phyloP scores from a whole-genome alignment of 92 coral and sea anemone genomes.

The Porites rus region DNA sequence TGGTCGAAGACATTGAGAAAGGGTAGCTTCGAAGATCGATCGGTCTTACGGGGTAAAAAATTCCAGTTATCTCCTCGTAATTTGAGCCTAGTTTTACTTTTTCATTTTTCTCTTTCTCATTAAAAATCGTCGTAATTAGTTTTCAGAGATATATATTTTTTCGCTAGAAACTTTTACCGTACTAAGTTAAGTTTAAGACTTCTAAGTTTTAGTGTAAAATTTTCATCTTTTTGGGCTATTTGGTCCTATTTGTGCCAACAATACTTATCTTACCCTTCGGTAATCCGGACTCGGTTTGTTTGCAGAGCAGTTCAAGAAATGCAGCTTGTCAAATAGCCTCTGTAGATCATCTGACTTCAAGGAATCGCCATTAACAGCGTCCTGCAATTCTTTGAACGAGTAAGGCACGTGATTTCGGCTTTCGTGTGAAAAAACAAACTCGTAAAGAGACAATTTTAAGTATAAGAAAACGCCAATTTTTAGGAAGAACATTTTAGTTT shows the following conservation, averaged over 20 bases:
- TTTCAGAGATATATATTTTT: too few species aligned
- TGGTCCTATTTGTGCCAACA: neutral
- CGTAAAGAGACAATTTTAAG: neutral
- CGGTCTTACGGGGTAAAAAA: too few species aligned
- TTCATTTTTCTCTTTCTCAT: too few species aligned
- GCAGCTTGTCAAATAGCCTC: conserved; percentile 50
- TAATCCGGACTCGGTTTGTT: conserved; percentile 18
- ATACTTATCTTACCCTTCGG: conserved; percentile 36
- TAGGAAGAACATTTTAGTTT: neutral
- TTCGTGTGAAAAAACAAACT: neutral
- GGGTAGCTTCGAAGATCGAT: too few species aligned
- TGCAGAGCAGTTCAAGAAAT: conserved; percentile 52
- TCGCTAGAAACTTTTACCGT: too few species aligned
- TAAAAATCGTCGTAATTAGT: too few species aligned
- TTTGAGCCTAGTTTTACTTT: too few species aligned
- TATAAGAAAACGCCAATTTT: neutral
- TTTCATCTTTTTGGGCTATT: too few species aligned
- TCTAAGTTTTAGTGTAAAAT: too few species aligned
- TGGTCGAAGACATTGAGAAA: too few species aligned
- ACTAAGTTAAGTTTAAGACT: too few species aligned
- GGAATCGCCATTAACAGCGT: conserved; percentile 22
- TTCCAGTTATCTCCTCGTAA: too few species aligned
- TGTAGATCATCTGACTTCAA: conserved; percentile 38
- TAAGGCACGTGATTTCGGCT: conserved; percentile 6
- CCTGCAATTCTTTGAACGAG: conserved; percentile 12